These are phyloP conservation scores for Chaetodon trifascialis DNA, from an alignment of 2,113 vertebrate species.

Conservation along the genomic window DNA sequence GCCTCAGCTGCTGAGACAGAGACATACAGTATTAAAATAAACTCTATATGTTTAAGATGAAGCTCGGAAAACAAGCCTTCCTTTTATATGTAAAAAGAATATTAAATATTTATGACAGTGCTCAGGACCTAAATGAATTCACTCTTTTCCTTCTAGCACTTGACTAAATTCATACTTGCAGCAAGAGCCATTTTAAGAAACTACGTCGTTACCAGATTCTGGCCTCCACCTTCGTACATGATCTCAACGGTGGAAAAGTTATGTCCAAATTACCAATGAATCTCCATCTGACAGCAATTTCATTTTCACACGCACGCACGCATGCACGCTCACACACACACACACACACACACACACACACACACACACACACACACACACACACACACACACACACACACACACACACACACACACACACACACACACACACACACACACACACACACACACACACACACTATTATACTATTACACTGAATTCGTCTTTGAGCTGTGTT, in stretches of 20 bases:
- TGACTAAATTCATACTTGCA: background rate
- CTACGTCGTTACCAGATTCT: conserved; percentile 12
- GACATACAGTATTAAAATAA: conserved; percentile 33
- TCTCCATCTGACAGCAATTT: conserved; percentile 77
- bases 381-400: conserved; percentile 26
- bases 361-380: conserved; percentile 19
- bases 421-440: conserved; percentile 24
- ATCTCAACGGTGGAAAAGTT: conserved; percentile 54
- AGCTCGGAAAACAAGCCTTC: background rate
- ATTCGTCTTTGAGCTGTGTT: conserved; percentile 21
- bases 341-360: conserved; percentile 26
- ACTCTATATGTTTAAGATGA: conserved; percentile 37
- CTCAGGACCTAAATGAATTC: background rate
- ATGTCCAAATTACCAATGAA: conserved; percentile 45
- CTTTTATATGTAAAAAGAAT: background rate
- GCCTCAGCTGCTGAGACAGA: conserved; percentile 54
- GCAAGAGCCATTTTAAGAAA: background rate
- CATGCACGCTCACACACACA: conserved; percentile 15
- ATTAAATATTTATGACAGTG: background rate
- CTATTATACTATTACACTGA: background rate
- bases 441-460: conserved; percentile 21
- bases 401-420: conserved; percentile 24
- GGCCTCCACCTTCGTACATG: conserved; percentile 20
- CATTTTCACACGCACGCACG: conserved; percentile 56
- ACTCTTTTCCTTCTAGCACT: background rate